Conservation (phyloP, 1,140 invertebrate genomes). For the Rhagoletis pomonella region DNA sequence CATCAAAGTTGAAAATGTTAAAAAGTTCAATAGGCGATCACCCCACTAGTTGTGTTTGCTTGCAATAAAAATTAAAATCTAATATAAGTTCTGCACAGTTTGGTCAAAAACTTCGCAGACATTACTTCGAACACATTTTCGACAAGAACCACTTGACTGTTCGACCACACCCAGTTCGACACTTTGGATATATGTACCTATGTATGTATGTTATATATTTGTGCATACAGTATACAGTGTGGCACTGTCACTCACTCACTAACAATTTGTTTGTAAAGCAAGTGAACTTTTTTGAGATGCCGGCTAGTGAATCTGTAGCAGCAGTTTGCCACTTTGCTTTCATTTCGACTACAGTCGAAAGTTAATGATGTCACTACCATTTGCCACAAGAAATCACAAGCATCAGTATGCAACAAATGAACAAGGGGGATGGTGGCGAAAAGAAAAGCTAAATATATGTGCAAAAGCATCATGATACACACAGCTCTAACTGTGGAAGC, state of each 20-base stretch:
- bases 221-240: too few species aligned
- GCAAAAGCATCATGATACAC: too few species aligned
- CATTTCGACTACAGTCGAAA: background rate
- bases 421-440: background rate
- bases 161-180: background rate
- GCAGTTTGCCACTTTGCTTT: background rate
- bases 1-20: too few species aligned
- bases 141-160: background rate
- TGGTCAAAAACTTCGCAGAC: background rate
- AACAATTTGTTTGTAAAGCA: too few species aligned
- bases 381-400: constrained; percentile 18
- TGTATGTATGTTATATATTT: background rate
- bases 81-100: too few species aligned
- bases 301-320: background rate
- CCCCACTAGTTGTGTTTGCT: background rate
- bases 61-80: too few species aligned
- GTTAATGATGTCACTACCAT: constrained; percentile 7
- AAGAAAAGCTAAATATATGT: too few species aligned
- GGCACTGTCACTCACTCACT: too few species aligned
- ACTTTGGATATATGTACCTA: background rate
- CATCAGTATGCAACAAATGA: background rate
- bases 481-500: too few species aligned
- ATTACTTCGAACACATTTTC: background rate
- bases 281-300: background rate
- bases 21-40: background rate